A percentile compares a stretch with the other conserved stretches of the same genome.
Evolutionary conservation across 2,888 invertebrate genomes (phyloP).

Genomic region (Carpatolechia fugitivella): DNA sequence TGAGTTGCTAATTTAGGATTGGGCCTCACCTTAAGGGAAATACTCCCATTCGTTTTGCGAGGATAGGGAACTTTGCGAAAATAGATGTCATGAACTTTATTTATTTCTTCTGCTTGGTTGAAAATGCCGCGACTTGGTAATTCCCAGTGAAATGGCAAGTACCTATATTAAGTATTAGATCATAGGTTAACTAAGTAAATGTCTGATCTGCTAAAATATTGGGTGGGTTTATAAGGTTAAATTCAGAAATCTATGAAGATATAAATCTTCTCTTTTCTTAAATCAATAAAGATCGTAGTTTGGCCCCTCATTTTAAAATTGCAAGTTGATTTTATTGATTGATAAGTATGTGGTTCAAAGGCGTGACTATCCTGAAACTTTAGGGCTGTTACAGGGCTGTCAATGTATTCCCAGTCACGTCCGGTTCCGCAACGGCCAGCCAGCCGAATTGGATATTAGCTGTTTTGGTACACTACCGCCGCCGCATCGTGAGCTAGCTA

Average conservation of each 20-base stretch:
- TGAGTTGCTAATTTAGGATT: too few relatives aligned
- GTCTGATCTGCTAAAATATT: too few relatives aligned
- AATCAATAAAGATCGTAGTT: too few relatives aligned
- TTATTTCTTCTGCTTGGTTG: constrained; percentile 3
- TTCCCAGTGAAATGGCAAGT: background rate
- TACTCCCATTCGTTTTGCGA: background rate
- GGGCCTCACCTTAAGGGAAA: background rate
- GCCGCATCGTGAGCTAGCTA: background rate
- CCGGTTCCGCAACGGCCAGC: background rate
- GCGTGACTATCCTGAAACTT: background rate
- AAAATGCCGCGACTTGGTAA: constrained; percentile 7
- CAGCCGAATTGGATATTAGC: constrained; percentile 4
- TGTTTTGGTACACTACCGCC: background rate
- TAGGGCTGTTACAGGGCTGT: background rate
- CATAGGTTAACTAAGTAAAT: background rate
- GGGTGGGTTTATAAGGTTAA: too few relatives aligned
- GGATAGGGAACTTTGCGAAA: constrained; percentile 2
- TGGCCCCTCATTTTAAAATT: too few relatives aligned
- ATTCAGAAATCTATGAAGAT: too few relatives aligned
- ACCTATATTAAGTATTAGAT: too few relatives aligned
- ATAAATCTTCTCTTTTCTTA: too few relatives aligned
- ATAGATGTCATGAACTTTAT: constrained; percentile 11
- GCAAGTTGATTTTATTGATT: too few relatives aligned
- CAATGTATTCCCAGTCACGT: constrained; percentile 18
- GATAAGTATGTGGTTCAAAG: background rate